These are phyloP conservation scores for Acanthococcus lagerstroemiae DNA, from an alignment of 2,888 invertebrate species.

Conservation along the genomic window DNA sequence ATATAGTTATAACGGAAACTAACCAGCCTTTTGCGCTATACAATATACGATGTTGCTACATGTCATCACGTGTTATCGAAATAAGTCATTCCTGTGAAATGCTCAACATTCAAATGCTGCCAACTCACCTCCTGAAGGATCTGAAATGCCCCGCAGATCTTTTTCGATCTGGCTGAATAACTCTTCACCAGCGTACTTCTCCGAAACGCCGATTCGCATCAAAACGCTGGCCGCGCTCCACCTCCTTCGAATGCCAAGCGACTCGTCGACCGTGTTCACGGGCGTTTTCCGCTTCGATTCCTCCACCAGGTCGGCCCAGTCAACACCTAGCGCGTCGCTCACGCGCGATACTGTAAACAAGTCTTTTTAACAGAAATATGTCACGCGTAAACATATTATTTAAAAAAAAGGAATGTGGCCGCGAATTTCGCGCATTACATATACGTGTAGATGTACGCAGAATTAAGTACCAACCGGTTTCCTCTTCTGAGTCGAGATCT, in stretches of 20 bases:
- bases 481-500: constrained; percentile 20
- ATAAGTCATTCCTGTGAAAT: too few relatives aligned
- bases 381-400: constrained; percentile 8
- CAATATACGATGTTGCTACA: too few relatives aligned
- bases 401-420: too few relatives aligned
- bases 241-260: constrained; percentile 2
- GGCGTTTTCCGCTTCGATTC: constrained; percentile 10
- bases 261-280: not conserved
- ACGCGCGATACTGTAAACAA: constrained; percentile 30
- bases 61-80: too few relatives aligned
- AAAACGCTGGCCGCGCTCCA: constrained; percentile 9
- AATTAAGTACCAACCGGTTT: constrained; percentile 7
- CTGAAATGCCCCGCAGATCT: not conserved
- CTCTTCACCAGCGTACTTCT: constrained; percentile 25
- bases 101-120: too few relatives aligned
- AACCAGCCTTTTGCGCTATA: too few relatives aligned
- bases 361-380: constrained; percentile 27
- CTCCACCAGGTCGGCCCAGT: constrained; percentile 24
- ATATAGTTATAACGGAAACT: too few relatives aligned
- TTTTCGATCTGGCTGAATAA: constrained; percentile 6
- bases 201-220: constrained; percentile 14
- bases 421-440: too few relatives aligned
- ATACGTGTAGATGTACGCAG: too few relatives aligned
- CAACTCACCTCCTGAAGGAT: too few relatives aligned
- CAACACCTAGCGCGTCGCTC: constrained; percentile 25